These are phyloP conservation scores for Caenorhabditis sinica DNA, from an alignment of 2,888 invertebrate genomes.

Conservation along the genomic window DNA sequence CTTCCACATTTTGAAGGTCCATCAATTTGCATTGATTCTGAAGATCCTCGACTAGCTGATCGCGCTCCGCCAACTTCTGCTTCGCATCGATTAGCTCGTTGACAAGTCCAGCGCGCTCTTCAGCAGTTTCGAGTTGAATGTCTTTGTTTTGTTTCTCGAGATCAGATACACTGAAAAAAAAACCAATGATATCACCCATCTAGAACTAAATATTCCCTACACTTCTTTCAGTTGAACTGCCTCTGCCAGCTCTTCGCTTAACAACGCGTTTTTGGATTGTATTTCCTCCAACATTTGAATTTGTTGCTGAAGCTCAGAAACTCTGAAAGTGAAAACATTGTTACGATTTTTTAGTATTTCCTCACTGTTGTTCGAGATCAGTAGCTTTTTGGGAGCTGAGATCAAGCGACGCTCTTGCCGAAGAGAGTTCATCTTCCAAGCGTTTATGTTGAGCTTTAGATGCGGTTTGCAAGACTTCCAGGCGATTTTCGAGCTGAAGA, in stretches of 20 bases:
- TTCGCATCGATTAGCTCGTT: conserved; percentile 25
- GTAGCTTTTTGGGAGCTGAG: background rate
- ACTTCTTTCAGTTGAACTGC: background rate
- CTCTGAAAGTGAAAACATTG: background rate
- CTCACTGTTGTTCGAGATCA: background rate
- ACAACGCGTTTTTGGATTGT: background rate
- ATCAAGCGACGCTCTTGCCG: background rate
- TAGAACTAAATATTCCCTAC: background rate
- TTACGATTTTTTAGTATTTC: background rate
- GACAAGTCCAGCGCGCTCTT: conserved; percentile 26
- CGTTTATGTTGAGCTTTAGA: conserved; percentile 26
- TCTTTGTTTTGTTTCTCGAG: background rate
- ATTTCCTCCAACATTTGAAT: background rate
- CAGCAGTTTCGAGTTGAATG: conserved; percentile 5
- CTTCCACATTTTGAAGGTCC: background rate
- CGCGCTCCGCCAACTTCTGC: conserved; percentile 11
- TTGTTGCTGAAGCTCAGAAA: background rate
- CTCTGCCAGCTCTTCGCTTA: background rate
- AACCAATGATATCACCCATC: background rate
- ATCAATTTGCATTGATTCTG: background rate
- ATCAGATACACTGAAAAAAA: background rate
- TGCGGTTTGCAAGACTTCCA: conserved; percentile 37
- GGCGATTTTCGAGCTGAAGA: conserved; percentile 36
- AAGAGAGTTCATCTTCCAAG: conserved; percentile 15
- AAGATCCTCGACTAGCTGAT: background rate